phyloP scores from a whole-genome alignment of 1,140 invertebrate species.

The Pseudomyrmex pallidus region DNA sequence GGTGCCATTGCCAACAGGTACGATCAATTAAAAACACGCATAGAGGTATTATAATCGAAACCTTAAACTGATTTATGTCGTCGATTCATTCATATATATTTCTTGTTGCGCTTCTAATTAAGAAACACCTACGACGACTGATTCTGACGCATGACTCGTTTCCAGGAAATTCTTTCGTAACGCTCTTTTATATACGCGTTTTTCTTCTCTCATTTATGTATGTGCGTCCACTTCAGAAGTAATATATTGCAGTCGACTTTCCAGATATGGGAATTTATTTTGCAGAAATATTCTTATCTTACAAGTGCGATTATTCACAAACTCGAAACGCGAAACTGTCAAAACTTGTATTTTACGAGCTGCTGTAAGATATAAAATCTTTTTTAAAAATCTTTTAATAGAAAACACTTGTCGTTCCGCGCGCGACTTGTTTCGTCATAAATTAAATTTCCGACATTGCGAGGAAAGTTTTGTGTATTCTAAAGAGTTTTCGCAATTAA shows the following conservation, averaged over 20 bases:
- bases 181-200: background rate
- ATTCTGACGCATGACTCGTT: conserved; percentile 58
- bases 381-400: background rate
- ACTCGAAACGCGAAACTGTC: background rate
- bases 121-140: conserved; percentile 39
- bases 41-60: conserved; percentile 8
- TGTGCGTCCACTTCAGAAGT: conserved; percentile 16
- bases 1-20: conserved; percentile 82
- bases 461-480: too few species aligned
- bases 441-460: background rate
- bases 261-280: background rate
- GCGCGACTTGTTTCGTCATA: background rate
- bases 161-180: conserved; percentile 51
- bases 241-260: background rate
- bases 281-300: background rate
- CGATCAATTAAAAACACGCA: conserved; percentile 32
- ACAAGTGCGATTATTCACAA: background rate
- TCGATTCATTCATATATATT: conserved; percentile 12
- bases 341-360: background rate
- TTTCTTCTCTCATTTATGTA: background rate
- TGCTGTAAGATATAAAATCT: background rate
- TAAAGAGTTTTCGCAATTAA: background rate
- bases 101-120: conserved; percentile 11
- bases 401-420: background rate
- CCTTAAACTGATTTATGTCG: conserved; percentile 9